phyloP scores from a whole-genome alignment of 2,113 vertebrate species.

The Gopherus evgoodei region DNA sequence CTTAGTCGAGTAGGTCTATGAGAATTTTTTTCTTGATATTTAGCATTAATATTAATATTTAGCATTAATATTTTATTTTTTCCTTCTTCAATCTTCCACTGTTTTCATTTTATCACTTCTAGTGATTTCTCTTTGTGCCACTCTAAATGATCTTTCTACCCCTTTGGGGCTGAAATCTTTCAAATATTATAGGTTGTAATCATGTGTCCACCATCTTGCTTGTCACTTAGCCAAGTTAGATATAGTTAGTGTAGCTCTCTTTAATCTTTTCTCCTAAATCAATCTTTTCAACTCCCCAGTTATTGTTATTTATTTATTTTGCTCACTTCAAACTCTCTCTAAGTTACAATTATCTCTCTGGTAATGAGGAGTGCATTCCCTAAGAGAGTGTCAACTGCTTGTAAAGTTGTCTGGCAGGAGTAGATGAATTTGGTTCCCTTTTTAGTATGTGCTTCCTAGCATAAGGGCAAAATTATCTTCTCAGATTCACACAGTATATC shows the following conservation, averaged over 20 bases:
- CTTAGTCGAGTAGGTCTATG: not conserved
- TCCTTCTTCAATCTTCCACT: not conserved
- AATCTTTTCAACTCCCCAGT: not conserved
- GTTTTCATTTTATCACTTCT: not conserved
- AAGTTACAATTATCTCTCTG: not conserved
- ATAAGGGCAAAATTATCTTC: not conserved
- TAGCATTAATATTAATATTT: not conserved
- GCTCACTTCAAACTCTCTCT: not conserved
- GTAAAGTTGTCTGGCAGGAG: not conserved
- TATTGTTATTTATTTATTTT: not conserved
- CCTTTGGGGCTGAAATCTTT: not conserved
- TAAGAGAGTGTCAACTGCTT: not conserved
- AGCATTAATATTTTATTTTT: not conserved
- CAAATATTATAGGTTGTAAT: not conserved
- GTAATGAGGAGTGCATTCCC: not conserved
- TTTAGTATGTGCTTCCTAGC: not conserved
- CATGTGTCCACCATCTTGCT: not conserved
- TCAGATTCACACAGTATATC: not conserved
- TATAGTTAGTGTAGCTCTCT: not conserved
- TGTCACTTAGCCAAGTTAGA: not conserved
- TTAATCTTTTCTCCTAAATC: constrained; percentile 19
- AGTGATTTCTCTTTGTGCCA: not conserved
- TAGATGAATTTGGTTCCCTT: not conserved
- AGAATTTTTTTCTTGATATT: not conserved
- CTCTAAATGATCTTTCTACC: not conserved